phyloP scores from a whole-genome alignment of 2,113 vertebrate species.

The Uria lomvia region DNA sequence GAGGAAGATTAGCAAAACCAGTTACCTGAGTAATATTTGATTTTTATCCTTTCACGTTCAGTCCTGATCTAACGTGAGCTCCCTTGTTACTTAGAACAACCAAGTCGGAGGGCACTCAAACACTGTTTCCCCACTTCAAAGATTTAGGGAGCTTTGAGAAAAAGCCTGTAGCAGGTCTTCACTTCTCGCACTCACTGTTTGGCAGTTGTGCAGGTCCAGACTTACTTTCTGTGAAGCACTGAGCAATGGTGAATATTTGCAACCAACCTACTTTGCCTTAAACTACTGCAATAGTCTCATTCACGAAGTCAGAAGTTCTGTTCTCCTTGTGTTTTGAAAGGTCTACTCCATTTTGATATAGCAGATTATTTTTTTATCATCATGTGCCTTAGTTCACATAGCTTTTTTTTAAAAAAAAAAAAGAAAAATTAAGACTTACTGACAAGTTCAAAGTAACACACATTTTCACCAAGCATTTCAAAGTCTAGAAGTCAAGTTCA shows the following conservation, averaged over 20 bases:
- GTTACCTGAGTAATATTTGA: not conserved
- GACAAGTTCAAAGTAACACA: not conserved
- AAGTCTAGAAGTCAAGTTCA: conserved; percentile 28
- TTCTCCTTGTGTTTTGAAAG: not conserved
- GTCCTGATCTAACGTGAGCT: not conserved
- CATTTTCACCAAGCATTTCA: not conserved
- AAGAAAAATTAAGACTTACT: not conserved
- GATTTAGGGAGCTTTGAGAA: not conserved
- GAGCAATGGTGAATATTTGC: not conserved
- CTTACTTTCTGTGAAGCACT: not conserved
- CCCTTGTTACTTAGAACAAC: not conserved
- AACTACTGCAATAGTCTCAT: not conserved
- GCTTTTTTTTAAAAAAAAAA: not conserved
- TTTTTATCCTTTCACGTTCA: not conserved
- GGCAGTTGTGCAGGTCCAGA: not conserved
- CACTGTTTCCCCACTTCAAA: not conserved
- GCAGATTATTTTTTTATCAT: not conserved
- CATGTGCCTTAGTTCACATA: not conserved
- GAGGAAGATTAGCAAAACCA: not conserved
- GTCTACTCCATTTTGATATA: not conserved
- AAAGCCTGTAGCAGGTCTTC: not conserved
- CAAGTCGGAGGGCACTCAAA: not conserved
- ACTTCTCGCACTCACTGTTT: not conserved
- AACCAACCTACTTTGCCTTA: not conserved
- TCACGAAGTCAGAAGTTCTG: not conserved